Evolutionary conservation across 2,113 vertebrate genomes (phyloP), one percentile per base, ranked within the genome.

Genomic region (Oenanthe melanoleuca): DNA sequence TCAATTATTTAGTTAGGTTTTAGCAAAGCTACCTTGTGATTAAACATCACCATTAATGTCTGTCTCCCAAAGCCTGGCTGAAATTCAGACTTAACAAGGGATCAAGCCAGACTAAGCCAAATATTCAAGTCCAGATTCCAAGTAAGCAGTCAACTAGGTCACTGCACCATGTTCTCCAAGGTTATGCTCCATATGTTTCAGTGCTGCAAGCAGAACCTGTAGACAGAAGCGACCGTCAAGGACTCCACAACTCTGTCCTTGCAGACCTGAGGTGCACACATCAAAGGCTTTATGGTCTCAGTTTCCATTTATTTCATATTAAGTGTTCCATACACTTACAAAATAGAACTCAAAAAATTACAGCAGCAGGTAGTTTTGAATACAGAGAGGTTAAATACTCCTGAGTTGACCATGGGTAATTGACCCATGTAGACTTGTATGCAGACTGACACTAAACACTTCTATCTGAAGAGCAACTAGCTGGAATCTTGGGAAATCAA

Each of bases 1-100:
- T 97, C 65, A 98, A 97, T 97, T 97, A 98, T 98, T 98, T 92
- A 98, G 96, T 74, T 93, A 97, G 95, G 70, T 96, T 98, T 98
- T 85, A 95, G 97, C 80, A 96, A 95, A 95, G 94, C 89, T 95
- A 93, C 92, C 69, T 97, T 97, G 77, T 97, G 97, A 98, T 98
- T 98, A 98, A 97, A 98, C 61, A 73, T 78, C 53, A 88, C 50
- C 81, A 96, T 53, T 96, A 92, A 96, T 71, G 87, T 83, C 91
- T 85, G 71, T 31, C 29, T 93, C 9, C 24, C n/a, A 86, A 73
- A 95, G 40, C 80, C 53, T 89, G 89, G n/a, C 33, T 88, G 73
- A 93, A 86, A 89, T 86, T 91, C 59, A 95, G 52, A 55, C 44
- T 86, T 85, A 80, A 82, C 16, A 87, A 61, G 40, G 24, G 20